phyloP scores from a whole-genome alignment of 2,113 vertebrate genomes.

The Sphyrna mokarran region DNA sequence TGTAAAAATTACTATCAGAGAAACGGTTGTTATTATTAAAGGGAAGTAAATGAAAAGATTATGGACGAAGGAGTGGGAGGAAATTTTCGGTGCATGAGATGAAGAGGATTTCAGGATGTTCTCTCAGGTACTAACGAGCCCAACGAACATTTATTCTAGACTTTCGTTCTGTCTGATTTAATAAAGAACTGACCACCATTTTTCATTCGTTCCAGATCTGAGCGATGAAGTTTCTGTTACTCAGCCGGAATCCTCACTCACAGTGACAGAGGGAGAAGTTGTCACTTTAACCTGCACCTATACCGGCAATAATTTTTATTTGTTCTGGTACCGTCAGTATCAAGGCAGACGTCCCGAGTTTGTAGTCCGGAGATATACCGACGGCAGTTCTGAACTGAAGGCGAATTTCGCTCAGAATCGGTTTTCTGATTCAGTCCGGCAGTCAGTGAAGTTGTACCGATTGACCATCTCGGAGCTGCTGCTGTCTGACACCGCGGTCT shows the following conservation, averaged over 20 bases:
- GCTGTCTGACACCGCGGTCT: not conserved
- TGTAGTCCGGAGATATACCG: not conserved
- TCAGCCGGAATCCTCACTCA: not conserved
- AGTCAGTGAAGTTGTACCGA: not conserved
- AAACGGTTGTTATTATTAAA: too few relatives aligned
- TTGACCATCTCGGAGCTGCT: not conserved
- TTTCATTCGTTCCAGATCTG: not conserved
- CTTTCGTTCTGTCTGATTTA: not conserved
- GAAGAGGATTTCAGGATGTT: not conserved
- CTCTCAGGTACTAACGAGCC: accelerated
- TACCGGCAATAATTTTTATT: not conserved
- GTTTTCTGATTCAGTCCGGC: not conserved
- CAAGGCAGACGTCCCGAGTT: not conserved
- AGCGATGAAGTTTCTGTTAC: not conserved
- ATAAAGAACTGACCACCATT: not conserved
- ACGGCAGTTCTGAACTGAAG: not conserved
- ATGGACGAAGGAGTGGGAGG: not conserved
- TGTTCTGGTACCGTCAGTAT: not conserved
- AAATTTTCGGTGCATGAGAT: not conserved
- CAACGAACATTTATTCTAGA: not conserved
- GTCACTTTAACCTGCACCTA: not conserved
- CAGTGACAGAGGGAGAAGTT: not conserved
- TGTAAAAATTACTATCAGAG: too few relatives aligned
- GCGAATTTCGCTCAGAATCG: not conserved
- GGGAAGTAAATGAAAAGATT: too few relatives aligned